Conservation (phyloP, 2,888 invertebrate genomes). For the Cataglyphis altisquamis region DNA sequence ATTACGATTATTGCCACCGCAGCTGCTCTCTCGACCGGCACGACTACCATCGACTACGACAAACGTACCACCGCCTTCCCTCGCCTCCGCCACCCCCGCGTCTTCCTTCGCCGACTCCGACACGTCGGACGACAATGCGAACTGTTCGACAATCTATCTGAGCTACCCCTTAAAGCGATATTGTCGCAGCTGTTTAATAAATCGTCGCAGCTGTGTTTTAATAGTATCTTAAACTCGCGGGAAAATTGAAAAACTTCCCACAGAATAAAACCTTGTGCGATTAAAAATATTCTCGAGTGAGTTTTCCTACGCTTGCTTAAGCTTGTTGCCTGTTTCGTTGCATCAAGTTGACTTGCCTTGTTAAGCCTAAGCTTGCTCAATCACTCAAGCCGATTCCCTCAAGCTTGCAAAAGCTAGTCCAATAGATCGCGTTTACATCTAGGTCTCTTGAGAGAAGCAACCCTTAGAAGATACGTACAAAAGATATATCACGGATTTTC, state of each 20-base stretch:
- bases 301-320: not conserved
- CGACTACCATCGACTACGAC: slow-evolving; percentile 51
- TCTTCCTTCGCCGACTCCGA: slow-evolving; percentile 59
- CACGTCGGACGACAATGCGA: slow-evolving; percentile 66
- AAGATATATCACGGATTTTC: slow-evolving; percentile 72
- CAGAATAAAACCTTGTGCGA: not conserved
- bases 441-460: slow-evolving; percentile 22
- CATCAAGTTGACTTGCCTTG: not conserved
- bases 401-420: not conserved
- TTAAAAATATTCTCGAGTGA: slow-evolving; percentile 23
- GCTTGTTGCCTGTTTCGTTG: not conserved
- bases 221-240: slow-evolving; percentile 11
- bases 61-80: slow-evolving; percentile 50
- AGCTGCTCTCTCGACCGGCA: slow-evolving; percentile 50
- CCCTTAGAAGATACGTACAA: slow-evolving; percentile 69
- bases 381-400: not conserved
- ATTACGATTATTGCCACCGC: slow-evolving; percentile 36
- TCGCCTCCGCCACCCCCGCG: slow-evolving; percentile 43
- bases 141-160: slow-evolving; percentile 26
- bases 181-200: slow-evolving; percentile 70
- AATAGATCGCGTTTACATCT: slow-evolving; percentile 5
- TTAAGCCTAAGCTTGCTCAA: not conserved
- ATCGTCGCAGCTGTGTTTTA: slow-evolving; percentile 66
- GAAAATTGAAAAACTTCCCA: not conserved
- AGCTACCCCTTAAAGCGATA: slow-evolving; percentile 55